A percentile compares a stretch with the other conserved stretches of the same genome.
Evolutionary conservation across 2,113 vertebrate genomes (phyloP).

Genomic region (Conger conger): DNA sequence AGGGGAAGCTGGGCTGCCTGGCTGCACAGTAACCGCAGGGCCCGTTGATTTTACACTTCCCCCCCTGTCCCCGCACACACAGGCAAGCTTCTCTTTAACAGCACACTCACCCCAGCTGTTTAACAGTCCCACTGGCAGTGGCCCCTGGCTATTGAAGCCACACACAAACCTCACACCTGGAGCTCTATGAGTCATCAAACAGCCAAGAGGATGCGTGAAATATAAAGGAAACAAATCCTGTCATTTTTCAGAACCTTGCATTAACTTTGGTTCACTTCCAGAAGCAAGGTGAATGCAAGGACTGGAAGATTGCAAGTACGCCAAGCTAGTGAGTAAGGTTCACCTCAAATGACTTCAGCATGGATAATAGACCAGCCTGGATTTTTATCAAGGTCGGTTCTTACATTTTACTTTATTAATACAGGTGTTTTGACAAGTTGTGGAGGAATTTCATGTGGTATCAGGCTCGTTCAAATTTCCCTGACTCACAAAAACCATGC

Average conservation of each 20-base stretch:
- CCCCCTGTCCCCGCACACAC: background rate
- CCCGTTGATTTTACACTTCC: background rate
- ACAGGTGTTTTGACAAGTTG: no score
- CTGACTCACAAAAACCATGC: no score
- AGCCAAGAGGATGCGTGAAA: background rate
- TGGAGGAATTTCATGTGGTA: no score
- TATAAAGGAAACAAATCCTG: background rate
- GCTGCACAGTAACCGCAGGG: background rate
- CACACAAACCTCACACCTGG: background rate
- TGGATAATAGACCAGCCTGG: background rate
- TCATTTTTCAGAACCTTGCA: background rate
- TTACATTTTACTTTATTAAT: no score
- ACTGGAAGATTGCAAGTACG: background rate
- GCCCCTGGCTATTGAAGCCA: background rate
- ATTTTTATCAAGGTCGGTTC: no score
- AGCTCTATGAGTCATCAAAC: conserved; percentile 4
- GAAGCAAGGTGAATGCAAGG: background rate
- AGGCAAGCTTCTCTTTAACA: background rate
- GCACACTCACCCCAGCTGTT: background rate
- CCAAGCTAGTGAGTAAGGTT: background rate
- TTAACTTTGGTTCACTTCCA: no score
- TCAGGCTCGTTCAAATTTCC: no score
- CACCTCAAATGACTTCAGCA: background rate
- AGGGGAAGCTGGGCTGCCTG: background rate
- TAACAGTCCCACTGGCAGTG: background rate